phyloP scores from a whole-genome alignment of 2,797 vertebrate genomes.

The Craterocephalus amniculus region DNA sequence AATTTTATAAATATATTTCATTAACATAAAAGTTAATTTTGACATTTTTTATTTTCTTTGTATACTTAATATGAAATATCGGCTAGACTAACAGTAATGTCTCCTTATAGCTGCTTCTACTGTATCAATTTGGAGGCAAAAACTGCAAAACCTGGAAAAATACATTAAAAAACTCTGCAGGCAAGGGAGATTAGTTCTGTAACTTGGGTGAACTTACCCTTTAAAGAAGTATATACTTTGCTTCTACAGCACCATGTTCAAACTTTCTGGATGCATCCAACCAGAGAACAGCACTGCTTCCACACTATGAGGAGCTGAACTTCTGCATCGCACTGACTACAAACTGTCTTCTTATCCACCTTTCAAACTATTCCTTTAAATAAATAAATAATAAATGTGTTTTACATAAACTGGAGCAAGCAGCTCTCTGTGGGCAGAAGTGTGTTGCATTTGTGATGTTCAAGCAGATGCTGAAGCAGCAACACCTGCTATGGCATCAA shows the following conservation, averaged over 20 bases:
- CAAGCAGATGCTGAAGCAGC: constrained; percentile 6
- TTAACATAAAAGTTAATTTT: too few species aligned
- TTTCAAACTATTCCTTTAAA: neutral
- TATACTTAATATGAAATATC: too few species aligned
- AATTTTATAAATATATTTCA: too few species aligned
- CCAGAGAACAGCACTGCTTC: neutral
- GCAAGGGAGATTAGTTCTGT: neutral
- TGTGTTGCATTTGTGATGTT: neutral
- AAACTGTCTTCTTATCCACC: neutral
- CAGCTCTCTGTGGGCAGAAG: constrained; percentile 4
- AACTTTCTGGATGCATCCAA: neutral
- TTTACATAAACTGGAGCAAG: neutral
- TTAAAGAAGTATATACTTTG: neutral
- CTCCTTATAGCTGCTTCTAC: too few species aligned
- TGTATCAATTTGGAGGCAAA: neutral
- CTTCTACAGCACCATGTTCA: neutral
- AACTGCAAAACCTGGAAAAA: neutral
- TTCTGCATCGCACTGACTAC: neutral
- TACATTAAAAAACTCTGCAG: neutral
- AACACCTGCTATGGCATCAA: neutral
- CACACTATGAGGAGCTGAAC: neutral
- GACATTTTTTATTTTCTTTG: too few species aligned
- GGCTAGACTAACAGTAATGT: too few species aligned
- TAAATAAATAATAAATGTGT: neutral
- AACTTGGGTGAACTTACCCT: neutral